Percentiles rank a stretch among this genome's conserved stretches.
These are phyloP conservation scores for Oreochromis spilurus DNA, from an alignment of 2,113 vertebrate genomes.

Conservation along the genomic window DNA sequence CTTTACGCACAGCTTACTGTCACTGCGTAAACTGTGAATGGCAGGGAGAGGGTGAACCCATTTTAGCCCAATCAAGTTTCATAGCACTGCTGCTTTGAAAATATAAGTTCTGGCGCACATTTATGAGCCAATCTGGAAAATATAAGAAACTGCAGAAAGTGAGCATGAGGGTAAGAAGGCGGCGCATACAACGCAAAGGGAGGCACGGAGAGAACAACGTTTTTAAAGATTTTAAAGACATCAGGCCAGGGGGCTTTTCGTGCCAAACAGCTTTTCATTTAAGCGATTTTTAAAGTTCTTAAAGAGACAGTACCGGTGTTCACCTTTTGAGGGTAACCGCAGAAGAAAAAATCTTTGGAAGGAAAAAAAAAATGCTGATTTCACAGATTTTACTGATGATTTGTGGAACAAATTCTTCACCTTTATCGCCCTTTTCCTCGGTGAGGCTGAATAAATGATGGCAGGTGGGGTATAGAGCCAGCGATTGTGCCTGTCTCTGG, in stretches of 20 bases:
- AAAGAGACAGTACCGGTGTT: background rate
- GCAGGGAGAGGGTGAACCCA: background rate
- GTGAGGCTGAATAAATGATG: constrained; percentile 32
- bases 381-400: background rate
- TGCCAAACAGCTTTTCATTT: background rate
- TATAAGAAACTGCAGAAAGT: background rate
- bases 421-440: constrained; percentile 36
- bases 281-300: background rate
- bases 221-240: background rate
- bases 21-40: background rate
- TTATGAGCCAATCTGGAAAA: background rate
- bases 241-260: background rate
- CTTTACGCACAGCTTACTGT: background rate
- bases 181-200: background rate
- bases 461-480: constrained; percentile 40
- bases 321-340: background rate
- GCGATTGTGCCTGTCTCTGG: constrained; percentile 18
- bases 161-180: background rate
- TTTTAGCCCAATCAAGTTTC: background rate
- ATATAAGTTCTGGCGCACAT: background rate
- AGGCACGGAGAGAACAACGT: background rate
- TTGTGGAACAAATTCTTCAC: background rate
- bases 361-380: background rate
- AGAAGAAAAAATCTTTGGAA: background rate
- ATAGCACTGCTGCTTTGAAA: background rate